phyloP scores from a whole-genome alignment of 2,797 vertebrate genomes.

The Toxotes lorentzi region DNA sequence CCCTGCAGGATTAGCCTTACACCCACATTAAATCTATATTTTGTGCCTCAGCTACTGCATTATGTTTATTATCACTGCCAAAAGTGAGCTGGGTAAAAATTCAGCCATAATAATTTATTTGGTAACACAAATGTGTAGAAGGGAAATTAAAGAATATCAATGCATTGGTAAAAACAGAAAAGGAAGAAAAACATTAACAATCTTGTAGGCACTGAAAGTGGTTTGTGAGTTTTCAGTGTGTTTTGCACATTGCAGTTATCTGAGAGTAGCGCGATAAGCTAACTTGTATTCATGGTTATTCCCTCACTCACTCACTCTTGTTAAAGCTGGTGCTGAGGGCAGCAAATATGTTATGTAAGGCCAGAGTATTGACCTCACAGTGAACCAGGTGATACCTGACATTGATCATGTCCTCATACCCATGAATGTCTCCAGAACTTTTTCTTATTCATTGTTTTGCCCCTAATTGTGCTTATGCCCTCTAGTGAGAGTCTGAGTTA shows the following conservation, averaged over 20 bases:
- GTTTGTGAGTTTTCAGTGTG: neutral
- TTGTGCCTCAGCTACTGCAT: too few relatives aligned
- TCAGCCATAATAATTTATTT: neutral
- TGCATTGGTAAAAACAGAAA: neutral
- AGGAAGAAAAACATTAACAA: neutral
- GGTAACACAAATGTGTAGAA: neutral
- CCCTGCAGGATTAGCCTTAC: neutral
- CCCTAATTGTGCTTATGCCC: slow-evolving; percentile 39
- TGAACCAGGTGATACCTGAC: neutral
- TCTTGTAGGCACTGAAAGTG: neutral
- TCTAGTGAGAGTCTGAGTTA: slow-evolving; percentile 41
- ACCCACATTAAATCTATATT: too few relatives aligned
- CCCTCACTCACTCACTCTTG: neutral
- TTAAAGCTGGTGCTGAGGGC: neutral
- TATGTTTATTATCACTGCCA: too few relatives aligned
- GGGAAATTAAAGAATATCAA: neutral
- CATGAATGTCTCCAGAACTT: slow-evolving; percentile 6
- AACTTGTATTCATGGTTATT: too few relatives aligned
- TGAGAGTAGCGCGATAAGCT: neutral
- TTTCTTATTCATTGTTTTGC: slow-evolving; percentile 2
- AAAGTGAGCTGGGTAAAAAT: neutral
- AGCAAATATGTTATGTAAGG: neutral
- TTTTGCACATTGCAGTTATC: neutral
- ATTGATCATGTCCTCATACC: neutral
- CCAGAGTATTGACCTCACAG: neutral